Evolutionary conservation across 2,113 vertebrate genomes (phyloP), one percentile per base, ranked within the genome.

Genomic region (Amia ocellicauda): DNA sequence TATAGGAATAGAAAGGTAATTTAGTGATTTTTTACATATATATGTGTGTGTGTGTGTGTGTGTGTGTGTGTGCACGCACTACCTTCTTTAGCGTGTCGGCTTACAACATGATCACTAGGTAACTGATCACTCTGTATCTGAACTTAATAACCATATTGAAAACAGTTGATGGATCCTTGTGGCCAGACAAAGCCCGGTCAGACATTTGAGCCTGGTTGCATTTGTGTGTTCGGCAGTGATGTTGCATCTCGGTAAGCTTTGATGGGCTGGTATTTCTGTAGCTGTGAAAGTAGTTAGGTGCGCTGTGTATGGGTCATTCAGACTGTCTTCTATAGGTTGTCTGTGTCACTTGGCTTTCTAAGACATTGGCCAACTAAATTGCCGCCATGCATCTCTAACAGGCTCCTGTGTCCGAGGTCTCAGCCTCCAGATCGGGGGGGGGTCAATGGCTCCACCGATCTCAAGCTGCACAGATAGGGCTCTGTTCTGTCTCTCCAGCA

Each of bases 91-190:
- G 31, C 14, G 53, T 27, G 54, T 40, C 24, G 50, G 29, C 50
- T 53, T 63, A 54, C 52, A 53, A 40, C 53, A 23, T 50, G 53
- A 63, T 63, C 50, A 54, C 20, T 41, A 53, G 53, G 28, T 42
- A 31, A 22, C 17, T 22, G 31, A 54, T 63, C 22, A n/a, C 29
- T 63, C 50, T 17, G 59, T 54, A 40, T 23, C 17, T 63, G 20
- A 54, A 24, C 59, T 47, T 54, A 24, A 29, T 63, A 49, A 17
- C 36, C 52, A 17, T 55, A 63, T 63, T 55, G 62, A 55, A 63
- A 63, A 63, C 62, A 63, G 36, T 52, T 63, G 62, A 63, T 63
- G 36, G 62, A 63, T 63, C 53, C 62, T 42, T 55, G 53, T 63
- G 52, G 26, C 31, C 24, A 63, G 50, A 51, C 49, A 54, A 55